A percentile compares a stretch with the other conserved stretches of the same genome.
Evolutionary conservation across 2,797 vertebrate genomes (phyloP).

Genomic region (Rhinichthys osculus): DNA sequence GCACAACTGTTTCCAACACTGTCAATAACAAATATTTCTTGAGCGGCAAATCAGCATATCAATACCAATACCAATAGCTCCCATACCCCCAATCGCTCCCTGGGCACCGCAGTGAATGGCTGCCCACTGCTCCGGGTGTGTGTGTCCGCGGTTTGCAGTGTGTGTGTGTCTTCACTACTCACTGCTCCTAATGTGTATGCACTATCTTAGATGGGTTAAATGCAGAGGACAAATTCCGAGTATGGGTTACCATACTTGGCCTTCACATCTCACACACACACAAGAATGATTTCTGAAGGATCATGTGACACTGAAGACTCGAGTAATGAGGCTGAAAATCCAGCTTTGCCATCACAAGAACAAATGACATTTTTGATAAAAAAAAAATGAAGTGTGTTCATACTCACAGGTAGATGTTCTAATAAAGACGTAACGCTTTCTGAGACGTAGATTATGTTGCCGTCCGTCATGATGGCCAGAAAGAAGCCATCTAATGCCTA

Average conservation of each 20-base stretch:
- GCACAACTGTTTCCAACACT: not conserved
- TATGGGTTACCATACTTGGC: no score
- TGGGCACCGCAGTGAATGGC: no score
- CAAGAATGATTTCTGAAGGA: not conserved
- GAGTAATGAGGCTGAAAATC: not conserved
- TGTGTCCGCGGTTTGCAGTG: no score
- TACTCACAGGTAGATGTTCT: slow-evolving; percentile 98
- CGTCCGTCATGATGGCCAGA: slow-evolving; percentile 96
- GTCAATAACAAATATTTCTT: not conserved
- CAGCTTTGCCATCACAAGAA: not conserved
- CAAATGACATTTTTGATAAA: not conserved
- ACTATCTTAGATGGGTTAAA: no score
- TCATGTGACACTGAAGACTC: not conserved
- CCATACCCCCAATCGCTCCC: no score
- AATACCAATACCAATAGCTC: no score
- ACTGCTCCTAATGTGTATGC: no score
- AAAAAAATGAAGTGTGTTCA: not conserved
- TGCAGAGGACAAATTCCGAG: no score
- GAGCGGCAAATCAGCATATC: not conserved
- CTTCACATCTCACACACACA: no score
- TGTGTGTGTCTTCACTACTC: no score
- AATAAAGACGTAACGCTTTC: slow-evolving; percentile 96
- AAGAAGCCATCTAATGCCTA: slow-evolving; percentile 98
- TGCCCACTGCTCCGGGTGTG: no score
- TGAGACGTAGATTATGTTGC: slow-evolving; percentile 98